Evolutionary conservation across 2,113 vertebrate species (phyloP).

Genomic region (Sus scrofa): DNA sequence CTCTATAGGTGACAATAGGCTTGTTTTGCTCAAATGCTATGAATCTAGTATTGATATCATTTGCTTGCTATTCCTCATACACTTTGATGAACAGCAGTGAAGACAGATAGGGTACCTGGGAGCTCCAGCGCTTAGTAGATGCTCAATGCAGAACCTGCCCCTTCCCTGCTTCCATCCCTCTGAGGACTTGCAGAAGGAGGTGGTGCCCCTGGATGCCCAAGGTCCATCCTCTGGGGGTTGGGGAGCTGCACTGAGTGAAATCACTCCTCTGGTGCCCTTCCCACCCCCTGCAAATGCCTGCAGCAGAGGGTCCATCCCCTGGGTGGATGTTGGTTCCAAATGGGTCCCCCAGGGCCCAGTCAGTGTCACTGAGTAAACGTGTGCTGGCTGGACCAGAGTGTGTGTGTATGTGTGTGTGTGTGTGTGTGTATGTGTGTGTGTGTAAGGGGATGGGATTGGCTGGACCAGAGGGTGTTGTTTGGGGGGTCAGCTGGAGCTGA

Average conservation of each 20-base stretch:
- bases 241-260: neutral
- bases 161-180: fast-evolving
- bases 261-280: too few species aligned
- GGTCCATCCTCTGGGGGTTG: neutral
- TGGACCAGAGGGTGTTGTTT: fast-evolving
- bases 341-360: neutral
- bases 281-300: too few species aligned
- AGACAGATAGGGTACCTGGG: neutral
- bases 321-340: neutral
- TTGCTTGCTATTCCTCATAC: neutral
- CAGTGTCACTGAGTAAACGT: neutral
- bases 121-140: neutral
- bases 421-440: too few species aligned
- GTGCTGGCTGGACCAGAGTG: fast-evolving
- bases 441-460: too few species aligned
- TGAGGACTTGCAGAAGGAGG: too few species aligned
- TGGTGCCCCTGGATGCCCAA: neutral
- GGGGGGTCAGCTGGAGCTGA: too few species aligned
- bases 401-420: too few species aligned
- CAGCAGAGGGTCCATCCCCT: too few species aligned
- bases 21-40: neutral
- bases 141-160: neutral
- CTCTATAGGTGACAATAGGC: fast-evolving
- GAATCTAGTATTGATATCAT: fast-evolving
- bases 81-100: fast-evolving